phyloP scores from a whole-genome alignment of 2,797 vertebrate species.

The Sebastes trivittatus region DNA sequence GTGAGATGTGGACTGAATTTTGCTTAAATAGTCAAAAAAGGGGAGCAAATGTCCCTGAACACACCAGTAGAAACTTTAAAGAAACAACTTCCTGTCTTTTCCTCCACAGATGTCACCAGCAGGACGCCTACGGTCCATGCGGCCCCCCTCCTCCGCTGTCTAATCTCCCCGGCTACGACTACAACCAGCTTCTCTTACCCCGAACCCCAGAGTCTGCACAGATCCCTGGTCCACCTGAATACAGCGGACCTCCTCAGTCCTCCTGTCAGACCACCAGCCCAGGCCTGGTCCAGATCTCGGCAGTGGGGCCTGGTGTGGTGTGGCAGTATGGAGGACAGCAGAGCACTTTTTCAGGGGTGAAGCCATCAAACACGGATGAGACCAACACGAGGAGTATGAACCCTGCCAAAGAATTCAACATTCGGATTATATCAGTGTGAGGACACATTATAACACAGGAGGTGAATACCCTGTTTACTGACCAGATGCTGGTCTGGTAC shows the following conservation, averaged over 20 bases:
- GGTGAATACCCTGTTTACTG: slow-evolving; percentile 21
- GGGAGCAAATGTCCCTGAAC: background rate
- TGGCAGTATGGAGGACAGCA: slow-evolving; percentile 49
- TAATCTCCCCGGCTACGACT: slow-evolving; percentile 52
- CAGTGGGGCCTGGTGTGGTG: background rate
- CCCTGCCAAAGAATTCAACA: slow-evolving; percentile 53
- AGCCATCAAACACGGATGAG: slow-evolving; percentile 9
- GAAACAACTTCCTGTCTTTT: background rate
- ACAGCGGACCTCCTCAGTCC: slow-evolving; percentile 9
- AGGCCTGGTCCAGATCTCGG: slow-evolving; percentile 3
- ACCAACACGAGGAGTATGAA: slow-evolving; percentile 27
- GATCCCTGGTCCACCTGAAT: background rate
- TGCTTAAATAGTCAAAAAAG: background rate
- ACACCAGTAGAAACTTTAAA: background rate
- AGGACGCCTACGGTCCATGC: slow-evolving; percentile 24
- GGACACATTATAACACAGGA: background rate
- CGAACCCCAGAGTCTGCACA: background rate
- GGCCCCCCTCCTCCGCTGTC: background rate
- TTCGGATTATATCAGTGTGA: slow-evolving; percentile 76
- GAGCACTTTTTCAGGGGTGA: slow-evolving; percentile 11
- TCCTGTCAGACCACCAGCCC: slow-evolving; percentile 6
- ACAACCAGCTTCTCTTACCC: slow-evolving; percentile 42
- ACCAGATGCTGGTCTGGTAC: background rate
- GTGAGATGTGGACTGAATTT: slow-evolving; percentile 68
- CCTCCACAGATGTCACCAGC: slow-evolving; percentile 68